phyloP scores from a whole-genome alignment of 1,140 invertebrate species.

The Ostrea denselamellosa region DNA sequence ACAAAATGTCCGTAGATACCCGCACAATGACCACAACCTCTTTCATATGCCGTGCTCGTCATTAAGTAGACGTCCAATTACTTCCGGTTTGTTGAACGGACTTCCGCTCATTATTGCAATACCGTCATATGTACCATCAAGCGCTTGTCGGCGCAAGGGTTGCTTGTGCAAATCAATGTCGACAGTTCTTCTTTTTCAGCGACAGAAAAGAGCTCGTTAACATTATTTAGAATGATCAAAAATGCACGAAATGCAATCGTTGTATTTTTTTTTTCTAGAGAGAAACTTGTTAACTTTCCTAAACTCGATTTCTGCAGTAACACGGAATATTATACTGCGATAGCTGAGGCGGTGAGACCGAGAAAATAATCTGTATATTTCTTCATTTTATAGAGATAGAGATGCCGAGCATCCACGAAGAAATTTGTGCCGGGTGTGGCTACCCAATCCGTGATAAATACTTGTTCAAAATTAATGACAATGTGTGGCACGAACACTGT shows the following conservation, averaged over 20 bases:
- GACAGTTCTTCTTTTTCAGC: not conserved
- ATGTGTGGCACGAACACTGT: constrained; percentile 56
- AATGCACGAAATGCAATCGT: not conserved
- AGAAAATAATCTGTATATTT: not conserved
- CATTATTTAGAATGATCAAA: not conserved
- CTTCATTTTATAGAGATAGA: constrained; percentile 47
- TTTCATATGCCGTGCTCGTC: not conserved
- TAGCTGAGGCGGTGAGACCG: not conserved
- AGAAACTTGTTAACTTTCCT: no score
- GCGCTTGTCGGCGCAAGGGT: not conserved
- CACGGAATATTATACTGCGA: not conserved
- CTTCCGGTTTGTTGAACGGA: constrained; percentile 34
- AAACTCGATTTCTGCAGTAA: no score
- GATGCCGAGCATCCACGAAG: constrained; percentile 54
- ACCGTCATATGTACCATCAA: constrained; percentile 13
- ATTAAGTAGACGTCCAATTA: constrained; percentile 31
- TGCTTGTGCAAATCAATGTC: not conserved
- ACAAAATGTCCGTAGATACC: not conserved
- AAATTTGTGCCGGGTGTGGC: constrained; percentile 52
- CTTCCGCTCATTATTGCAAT: not conserved
- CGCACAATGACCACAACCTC: not conserved
- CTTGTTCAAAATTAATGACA: constrained; percentile 52
- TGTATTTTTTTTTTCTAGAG: not conserved
- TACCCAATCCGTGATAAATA: constrained; percentile 50
- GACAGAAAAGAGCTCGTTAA: not conserved